Evolutionary conservation across 1,140 invertebrate species (phyloP), one percentile per base, ranked within the genome.

Genomic region (Fopius arisanus): DNA sequence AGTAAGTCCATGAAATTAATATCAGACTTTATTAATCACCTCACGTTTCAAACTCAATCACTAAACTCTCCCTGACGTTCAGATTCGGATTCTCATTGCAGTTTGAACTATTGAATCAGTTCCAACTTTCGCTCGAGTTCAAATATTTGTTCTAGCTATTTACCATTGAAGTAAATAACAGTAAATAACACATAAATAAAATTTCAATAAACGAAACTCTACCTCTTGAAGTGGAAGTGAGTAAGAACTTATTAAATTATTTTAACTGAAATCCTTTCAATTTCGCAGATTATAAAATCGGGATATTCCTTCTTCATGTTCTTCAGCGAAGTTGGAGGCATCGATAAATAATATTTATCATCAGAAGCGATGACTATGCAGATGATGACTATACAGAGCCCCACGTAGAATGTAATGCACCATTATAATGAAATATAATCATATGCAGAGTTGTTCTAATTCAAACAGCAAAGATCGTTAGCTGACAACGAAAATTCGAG

Each of bases 281-380:
- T 29, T 72, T 65, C 16, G n/a, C 54, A 72, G 70, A 72, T 72
- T 51, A 28, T 72, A 6, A 72, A 51, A 9, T 33, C 65, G 21
- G 71, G 63, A 26, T 72, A 72, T 28, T 72, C 71, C 5, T 72
- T 72, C 43, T 72, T 67, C 40, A 59, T 72, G 41, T 26, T 72
- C 31, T 40, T 72, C 19, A 72, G 67, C 14, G 54, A 66, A 67
- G 29, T 71, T 16, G 33, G 65, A 43, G 12, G 7, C 5, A 59
- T 59, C 21, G 23, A 21, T 12, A 28, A 59, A 3, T 59, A 28
- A 59, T 59, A 14, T 3, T 59, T 59, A 12, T 6, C 0, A 12
- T 37, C 14, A 7, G 1, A 23, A 33, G 14, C 40, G 51, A 59
- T 26, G 9, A 26, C 23, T 23, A 26, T 26, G 54, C 9, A 26